Evolutionary conservation across 1,140 invertebrate species (phyloP).

Genomic region (Hylaeus volcanicus): DNA sequence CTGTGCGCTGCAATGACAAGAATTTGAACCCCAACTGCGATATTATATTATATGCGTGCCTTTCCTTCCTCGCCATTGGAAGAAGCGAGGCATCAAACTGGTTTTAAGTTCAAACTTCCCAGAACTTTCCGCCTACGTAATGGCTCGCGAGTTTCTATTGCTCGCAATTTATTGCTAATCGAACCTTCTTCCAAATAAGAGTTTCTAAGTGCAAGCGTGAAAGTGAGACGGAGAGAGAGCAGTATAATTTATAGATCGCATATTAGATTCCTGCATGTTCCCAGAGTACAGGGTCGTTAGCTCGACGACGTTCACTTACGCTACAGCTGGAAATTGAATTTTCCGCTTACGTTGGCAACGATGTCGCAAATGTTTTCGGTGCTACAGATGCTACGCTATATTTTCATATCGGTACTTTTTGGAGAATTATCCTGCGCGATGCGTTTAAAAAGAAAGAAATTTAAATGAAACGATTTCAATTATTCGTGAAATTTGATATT

Average conservation of each 20-base stretch:
- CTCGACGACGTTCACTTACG: background rate
- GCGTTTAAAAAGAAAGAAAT: background rate
- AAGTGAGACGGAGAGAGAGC: background rate
- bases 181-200: background rate
- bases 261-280: background rate
- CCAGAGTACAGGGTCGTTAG: background rate
- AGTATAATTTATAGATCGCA: background rate
- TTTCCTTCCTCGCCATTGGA: too few relatives aligned
- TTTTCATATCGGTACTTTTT: background rate
- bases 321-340: constrained; percentile 12
- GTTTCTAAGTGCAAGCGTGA: background rate
- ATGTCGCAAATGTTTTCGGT: background rate
- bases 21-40: too few relatives aligned
- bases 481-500: too few relatives aligned
- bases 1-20: too few relatives aligned
- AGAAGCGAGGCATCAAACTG: too few relatives aligned
- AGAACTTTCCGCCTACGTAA: background rate
- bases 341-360: constrained; percentile 4
- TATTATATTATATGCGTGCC: too few relatives aligned
- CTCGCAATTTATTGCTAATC: background rate
- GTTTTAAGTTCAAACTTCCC: background rate
- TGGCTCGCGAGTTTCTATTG: background rate
- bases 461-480: background rate
- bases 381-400: too few relatives aligned
- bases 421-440: background rate